A percentile compares a stretch with the other conserved stretches of the same genome.
Conservation (phyloP, 1,140 invertebrate genomes). For the Aphelenchoides avenae region DNA sequence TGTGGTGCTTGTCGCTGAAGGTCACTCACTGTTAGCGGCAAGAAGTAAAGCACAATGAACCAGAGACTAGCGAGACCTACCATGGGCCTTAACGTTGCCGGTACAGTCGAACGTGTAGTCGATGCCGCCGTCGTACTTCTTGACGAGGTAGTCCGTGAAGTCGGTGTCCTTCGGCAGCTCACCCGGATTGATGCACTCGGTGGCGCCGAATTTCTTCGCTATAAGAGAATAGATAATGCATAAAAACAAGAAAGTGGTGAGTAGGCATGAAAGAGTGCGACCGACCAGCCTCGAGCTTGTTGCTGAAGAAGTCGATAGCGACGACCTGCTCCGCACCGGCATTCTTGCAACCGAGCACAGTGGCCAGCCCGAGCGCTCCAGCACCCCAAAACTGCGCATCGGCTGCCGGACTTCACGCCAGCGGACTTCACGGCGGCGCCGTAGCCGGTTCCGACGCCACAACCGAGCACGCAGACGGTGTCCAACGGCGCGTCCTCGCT, state of each 20-base stretch:
- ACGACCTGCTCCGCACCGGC: constrained; percentile 86
- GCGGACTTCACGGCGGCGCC: constrained; percentile 88
- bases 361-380: constrained; percentile 87
- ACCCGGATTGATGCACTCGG: constrained; percentile 63
- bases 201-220: constrained; percentile 63
- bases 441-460: constrained; percentile 71
- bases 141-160: constrained; percentile 81
- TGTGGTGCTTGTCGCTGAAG: constrained; percentile 78
- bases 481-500: constrained; percentile 73
- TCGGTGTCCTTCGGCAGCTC: constrained; percentile 58
- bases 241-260: constrained; percentile 18
- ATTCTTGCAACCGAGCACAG: constrained; percentile 77
- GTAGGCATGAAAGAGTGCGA: too few relatives aligned
- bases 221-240: not conserved
- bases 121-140: constrained; percentile 87
- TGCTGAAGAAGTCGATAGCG: constrained; percentile 83
- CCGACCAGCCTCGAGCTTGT: constrained; percentile 66
- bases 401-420: constrained; percentile 73
- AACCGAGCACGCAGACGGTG: constrained; percentile 87
- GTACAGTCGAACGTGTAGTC: constrained; percentile 99
- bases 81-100: constrained; percentile 91
- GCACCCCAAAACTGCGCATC: constrained; percentile 88
- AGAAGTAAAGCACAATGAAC: too few relatives aligned
- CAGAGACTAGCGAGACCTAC: constrained; percentile 66
- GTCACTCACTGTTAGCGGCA: too few relatives aligned